Evolutionary conservation across 2,888 invertebrate species (phyloP), one percentile per base, ranked within the genome.

Genomic region (Entomobrya proxima): DNA sequence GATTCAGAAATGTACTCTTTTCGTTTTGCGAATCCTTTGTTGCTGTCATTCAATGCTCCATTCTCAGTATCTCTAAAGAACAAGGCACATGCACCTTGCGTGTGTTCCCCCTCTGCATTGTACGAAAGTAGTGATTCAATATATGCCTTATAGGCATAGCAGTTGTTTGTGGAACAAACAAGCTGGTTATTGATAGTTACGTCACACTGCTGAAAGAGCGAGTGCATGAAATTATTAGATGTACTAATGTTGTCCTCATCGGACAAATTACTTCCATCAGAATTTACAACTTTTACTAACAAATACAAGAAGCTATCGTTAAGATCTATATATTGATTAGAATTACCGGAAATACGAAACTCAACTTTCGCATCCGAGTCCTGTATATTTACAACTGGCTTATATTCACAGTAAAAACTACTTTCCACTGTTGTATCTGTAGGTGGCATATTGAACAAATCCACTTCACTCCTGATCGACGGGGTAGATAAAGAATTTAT

Each of bases 381-480:
- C 15, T 76, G 44, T 9, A 88, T 83, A 24, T 87, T 88, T 0
- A 87, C 86, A 0, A 87, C 13, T 0, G 89, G 88, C 76, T 87
- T 88, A 40, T 87, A 87, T 76, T 87, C 89, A 15, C 75, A 75
- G 64, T 87, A 88, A 32, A 88, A 74, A 4, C 77, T 83, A 18
- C 32, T 44, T 18, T 89, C 89, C 13, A 79, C 47, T 15, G 86
- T 85, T 21, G 89, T 88, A 21, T 88, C 85, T 0, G 87, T 88
- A 3, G 78, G 24, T 13, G 89, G 89, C 0, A 87, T 1, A 13
- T 32, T 30, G 40, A 89, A 88, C 1, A 89, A 11, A 40, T 89
- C 88, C 24, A 72, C 86, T 50, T 84, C 44, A 11, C 76, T 40
- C n/a, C 86, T 18, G 0, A 89, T 27, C 6, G 61, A 9, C 0